Evolutionary conservation across 1,140 invertebrate genomes (phyloP), one percentile per base, ranked within the genome.

Genomic region (Neodiprion fabricii): DNA sequence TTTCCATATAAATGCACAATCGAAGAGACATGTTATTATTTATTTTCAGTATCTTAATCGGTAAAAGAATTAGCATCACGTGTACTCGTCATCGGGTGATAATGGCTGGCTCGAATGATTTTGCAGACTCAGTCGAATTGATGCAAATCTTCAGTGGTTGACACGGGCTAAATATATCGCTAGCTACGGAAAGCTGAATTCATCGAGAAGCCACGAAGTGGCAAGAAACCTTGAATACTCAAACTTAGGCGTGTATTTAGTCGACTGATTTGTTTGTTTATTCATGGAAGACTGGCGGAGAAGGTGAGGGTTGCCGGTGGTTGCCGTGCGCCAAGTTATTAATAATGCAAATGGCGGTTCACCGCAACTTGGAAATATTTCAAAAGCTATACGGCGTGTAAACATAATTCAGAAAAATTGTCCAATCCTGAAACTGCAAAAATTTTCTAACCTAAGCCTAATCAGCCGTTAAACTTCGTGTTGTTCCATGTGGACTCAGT

Each of bases 391-490:
- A 21, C 4, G 28, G 28, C 67, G 68, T 76, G 76, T 76, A 83
- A 80, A 81, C 74, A 82, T 77, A 80, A 81, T 73, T 66, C 68
- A 77, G 80, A 81, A 81, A 79, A 82, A 82, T 80, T 77, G 76
- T 77, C 79, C 80, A 83, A 82, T 82, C 77, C 67, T 70, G 48
- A 8, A 47, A 67, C 28, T 28, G 10, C 71, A 50, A 28, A 50
- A 28, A 73, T 78, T 78, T 80, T 79, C 79, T 78, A 77, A 67
- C 69, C 48, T 76, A 68, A 40, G 21, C 17, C 11, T 11, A 80
- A 82, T 78, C 67, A 68, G 79, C 76, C 61, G 28, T 53, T 79
- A 78, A 73, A 74, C 72, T 73, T 10, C 47, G 66, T 72, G 12
- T 14, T 23, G 70, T 70, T n/a, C 47, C 72, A 73, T 53, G 67